Evolutionary conservation across 2,797 vertebrate genomes (phyloP).

Genomic region (Danio kyathit): DNA sequence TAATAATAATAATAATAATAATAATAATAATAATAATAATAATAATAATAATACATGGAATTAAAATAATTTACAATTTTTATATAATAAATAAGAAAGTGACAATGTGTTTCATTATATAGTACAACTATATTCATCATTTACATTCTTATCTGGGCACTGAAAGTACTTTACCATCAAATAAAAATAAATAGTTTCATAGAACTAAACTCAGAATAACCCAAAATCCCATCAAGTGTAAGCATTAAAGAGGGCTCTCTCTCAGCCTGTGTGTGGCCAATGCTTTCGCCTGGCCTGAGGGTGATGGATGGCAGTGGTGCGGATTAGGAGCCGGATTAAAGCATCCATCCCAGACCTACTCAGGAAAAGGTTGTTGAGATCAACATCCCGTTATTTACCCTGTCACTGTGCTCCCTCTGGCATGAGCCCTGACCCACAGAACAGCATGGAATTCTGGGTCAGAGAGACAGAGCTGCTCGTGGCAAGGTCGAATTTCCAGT

Average conservation of each 20-base stretch:
- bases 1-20: too few relatives aligned
- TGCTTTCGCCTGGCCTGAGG: constrained; percentile 1
- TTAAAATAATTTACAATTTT: too few relatives aligned
- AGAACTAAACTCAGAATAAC: too few relatives aligned
- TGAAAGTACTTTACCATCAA: too few relatives aligned
- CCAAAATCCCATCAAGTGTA: neutral
- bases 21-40: too few relatives aligned
- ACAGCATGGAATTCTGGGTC: constrained; percentile 44
- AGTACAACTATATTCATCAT: too few relatives aligned
- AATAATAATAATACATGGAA: too few relatives aligned
- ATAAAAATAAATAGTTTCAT: too few relatives aligned
- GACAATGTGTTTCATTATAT: too few relatives aligned
- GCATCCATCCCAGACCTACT: constrained; percentile 31
- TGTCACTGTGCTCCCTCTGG: constrained; percentile 16
- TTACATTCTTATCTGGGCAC: too few relatives aligned
- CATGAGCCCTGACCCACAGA: constrained; percentile 29
- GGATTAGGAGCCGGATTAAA: constrained; percentile 46
- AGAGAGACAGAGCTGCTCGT: constrained; percentile 28
- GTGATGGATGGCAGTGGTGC: constrained; percentile 32
- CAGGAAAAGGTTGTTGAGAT: constrained; percentile 23
- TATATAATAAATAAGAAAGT: too few relatives aligned
- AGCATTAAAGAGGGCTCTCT: neutral
- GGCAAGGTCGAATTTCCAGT: constrained; percentile 36
- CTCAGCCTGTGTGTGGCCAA: neutral
- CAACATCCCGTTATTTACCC: constrained; percentile 41